Conservation (phyloP, 2,888 invertebrate genomes). For the Eucera pruinosa region DNA sequence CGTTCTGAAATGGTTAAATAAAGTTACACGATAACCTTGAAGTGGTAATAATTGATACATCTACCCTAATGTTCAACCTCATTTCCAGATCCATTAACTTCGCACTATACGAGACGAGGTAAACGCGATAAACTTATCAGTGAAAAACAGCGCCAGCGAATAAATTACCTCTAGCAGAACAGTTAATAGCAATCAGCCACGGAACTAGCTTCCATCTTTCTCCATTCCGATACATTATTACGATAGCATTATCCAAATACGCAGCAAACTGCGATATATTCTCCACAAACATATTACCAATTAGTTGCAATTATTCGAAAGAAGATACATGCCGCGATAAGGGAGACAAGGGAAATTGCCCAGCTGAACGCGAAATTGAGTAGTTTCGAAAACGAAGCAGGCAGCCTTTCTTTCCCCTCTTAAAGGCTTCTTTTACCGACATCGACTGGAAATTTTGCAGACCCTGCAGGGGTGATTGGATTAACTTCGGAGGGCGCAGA, state of each 20-base stretch:
- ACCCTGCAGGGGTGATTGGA: constrained; percentile 64
- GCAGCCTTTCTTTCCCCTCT: too few relatives aligned
- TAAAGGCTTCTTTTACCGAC: constrained; percentile 26
- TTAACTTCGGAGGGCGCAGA: constrained; percentile 59
- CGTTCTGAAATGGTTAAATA: too few relatives aligned
- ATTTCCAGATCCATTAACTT: too few relatives aligned
- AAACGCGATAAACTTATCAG: constrained; percentile 18
- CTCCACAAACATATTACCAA: constrained; percentile 18
- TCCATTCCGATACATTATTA: not conserved
- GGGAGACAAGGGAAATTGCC: constrained; percentile 62
- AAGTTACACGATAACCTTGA: too few relatives aligned
- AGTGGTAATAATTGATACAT: too few relatives aligned
- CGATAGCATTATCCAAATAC: not conserved
- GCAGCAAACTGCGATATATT: not conserved
- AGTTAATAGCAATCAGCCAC: constrained; percentile 14
- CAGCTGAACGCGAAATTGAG: constrained; percentile 62
- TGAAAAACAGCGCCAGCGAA: not conserved
- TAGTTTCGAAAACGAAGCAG: constrained; percentile 51
- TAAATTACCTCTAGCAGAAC: constrained; percentile 3
- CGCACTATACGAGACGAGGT: too few relatives aligned
- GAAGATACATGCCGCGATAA: constrained; percentile 49
- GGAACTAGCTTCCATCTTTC: not conserved
- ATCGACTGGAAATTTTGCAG: constrained; percentile 64
- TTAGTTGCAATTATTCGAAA: constrained; percentile 32
- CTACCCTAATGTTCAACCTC: too few relatives aligned